Evolutionary conservation across 2,888 invertebrate species (phyloP), one percentile per base, ranked within the genome.

Genomic region (Augiades crinisus): DNA sequence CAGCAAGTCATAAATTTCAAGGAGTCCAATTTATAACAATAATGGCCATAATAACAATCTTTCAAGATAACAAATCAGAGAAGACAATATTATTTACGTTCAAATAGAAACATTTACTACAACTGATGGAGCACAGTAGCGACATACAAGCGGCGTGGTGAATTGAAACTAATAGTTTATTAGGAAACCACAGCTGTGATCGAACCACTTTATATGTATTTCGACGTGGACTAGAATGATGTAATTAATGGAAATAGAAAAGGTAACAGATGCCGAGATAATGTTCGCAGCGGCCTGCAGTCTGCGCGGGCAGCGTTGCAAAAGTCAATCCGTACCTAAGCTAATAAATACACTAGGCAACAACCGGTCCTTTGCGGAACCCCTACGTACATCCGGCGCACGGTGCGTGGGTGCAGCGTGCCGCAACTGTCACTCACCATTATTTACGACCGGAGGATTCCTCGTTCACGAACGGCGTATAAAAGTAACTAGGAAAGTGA

Each of bases 371-470:
- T 74, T 68, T 72, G 67, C 75, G 75, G 78, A 78, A 77, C 84
- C 83, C 81, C 86, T 88, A 88, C 89, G 84, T 85, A 84, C 83
- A 89, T 89, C 89, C 88, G 89, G 89, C 79, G 81, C 65, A 63
- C 58, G 60, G 60, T 54, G 78, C 78, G 87, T 85, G 77, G 86
- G 87, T 67, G 72, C 69, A 55, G 52, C 64, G 58, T 76, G 77
- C 74, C 70, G 78, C 81, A 78, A 81, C 74, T 80, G 85, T 84
- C 84, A 75, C 78, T 80, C 79, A 77, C 67, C 58, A 61, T 67
- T 81, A 81, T 83, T 78, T 78, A 84, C 73, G 69, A 74, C 65
- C 61, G 62, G 60, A 62, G 68, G 74, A 77, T 80, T 77, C 44
- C 13, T 44, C 30, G 30, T 30, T 44, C 71, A 62, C 55, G 62